These are phyloP conservation scores for Bos indicus DNA, from an alignment of 2,113 vertebrate species.

Conservation along the genomic window DNA sequence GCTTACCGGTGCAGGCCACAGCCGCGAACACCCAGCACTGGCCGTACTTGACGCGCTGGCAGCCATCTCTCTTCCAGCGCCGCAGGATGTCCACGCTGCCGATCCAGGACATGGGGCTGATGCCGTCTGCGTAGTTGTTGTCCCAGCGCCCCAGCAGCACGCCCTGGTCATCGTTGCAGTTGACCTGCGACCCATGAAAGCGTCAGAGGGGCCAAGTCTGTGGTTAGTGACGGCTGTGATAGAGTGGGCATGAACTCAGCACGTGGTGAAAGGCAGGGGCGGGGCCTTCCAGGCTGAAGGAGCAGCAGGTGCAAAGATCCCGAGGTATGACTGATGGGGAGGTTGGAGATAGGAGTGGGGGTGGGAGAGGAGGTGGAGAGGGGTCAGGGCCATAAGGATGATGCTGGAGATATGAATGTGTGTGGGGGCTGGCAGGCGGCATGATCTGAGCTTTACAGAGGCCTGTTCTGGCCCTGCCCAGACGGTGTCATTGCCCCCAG, in stretches of 20 bases:
- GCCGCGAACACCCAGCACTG: conserved; percentile 99
- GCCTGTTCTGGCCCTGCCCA: neutral
- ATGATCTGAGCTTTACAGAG: neutral
- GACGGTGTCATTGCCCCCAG: neutral
- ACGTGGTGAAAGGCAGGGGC: neutral
- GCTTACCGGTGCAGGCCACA: conserved; percentile 91
- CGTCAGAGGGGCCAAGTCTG: accelerated
- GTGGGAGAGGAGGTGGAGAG: neutral
- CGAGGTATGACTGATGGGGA: neutral
- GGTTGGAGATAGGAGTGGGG: neutral
- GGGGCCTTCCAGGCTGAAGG: neutral
- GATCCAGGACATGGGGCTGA: conserved; percentile 90
- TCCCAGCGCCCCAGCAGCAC: conserved; percentile 90
- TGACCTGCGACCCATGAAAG: conserved; percentile 81
- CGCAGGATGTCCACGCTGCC: conserved; percentile 93
- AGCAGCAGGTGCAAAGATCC: neutral
- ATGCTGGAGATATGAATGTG: neutral
- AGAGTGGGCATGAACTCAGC: neutral
- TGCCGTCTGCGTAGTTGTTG: conserved; percentile 81
- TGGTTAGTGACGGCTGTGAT: accelerated
- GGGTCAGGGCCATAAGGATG: neutral
- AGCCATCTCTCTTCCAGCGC: conserved; percentile 83
- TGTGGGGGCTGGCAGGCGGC: accelerated
- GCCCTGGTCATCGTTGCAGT: conserved; percentile 92
- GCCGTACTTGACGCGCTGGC: conserved; percentile 90